A percentile compares a stretch with the other conserved stretches of the same genome.
phyloP scores from a whole-genome alignment of 2,797 vertebrate genomes.

The Acanthurus tractus region DNA sequence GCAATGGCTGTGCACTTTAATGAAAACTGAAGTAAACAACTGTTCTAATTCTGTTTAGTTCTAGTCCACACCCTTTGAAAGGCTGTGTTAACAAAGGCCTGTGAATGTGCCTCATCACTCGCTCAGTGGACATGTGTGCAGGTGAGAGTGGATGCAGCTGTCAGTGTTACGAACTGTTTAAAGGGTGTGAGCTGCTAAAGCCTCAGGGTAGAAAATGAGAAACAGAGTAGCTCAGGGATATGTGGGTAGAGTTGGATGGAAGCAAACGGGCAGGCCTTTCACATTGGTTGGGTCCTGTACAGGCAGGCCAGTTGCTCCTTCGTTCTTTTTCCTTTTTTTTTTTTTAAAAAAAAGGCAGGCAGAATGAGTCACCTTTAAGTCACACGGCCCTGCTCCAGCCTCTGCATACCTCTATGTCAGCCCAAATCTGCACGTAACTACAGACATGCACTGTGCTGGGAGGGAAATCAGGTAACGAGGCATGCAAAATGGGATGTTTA shows the following conservation, averaged over 20 bases:
- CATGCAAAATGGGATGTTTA: slow-evolving; percentile 18
- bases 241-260: slow-evolving; percentile 34
- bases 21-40: slow-evolving; percentile 29
- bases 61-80: slow-evolving; percentile 25
- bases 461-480: slow-evolving; percentile 28
- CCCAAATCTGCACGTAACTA: slow-evolving; percentile 49
- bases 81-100: slow-evolving; percentile 23
- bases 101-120: slow-evolving; percentile 17
- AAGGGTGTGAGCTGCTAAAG: slow-evolving; percentile 38
- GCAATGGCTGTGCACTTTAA: neutral
- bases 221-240: slow-evolving; percentile 18
- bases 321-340: slow-evolving; percentile 43
- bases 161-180: slow-evolving; percentile 46
- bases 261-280: slow-evolving; percentile 18
- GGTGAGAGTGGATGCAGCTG: slow-evolving; percentile 34
- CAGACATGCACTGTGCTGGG: slow-evolving; percentile 39
- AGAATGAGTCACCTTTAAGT: slow-evolving; percentile 65
- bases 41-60: slow-evolving; percentile 17
- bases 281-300: slow-evolving; percentile 65
- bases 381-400: slow-evolving; percentile 48
- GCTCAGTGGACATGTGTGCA: slow-evolving; percentile 19
- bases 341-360: slow-evolving; percentile 7
- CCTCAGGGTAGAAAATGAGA: slow-evolving; percentile 55
- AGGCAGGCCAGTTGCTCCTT: slow-evolving; percentile 65
- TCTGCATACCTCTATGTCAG: slow-evolving; percentile 60